These are phyloP conservation scores for Andrena marginata DNA, from an alignment of 2,888 invertebrate species.

Conservation along the genomic window DNA sequence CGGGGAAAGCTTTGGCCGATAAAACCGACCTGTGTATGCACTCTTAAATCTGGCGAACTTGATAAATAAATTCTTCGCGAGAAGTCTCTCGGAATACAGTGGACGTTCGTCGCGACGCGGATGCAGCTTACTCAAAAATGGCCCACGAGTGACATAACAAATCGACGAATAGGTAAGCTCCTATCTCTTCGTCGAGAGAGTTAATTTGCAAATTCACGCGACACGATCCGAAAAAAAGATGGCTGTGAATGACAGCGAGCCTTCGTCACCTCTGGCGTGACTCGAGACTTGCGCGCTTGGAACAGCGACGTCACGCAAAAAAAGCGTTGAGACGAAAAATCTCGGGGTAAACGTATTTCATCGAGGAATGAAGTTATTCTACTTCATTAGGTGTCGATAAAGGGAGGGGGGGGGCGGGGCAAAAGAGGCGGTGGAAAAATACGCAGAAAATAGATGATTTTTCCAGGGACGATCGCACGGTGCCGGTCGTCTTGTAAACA, in stretches of 20 bases:
- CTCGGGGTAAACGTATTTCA: background rate
- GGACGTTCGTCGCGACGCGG: background rate
- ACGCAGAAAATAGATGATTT: constrained; percentile 9
- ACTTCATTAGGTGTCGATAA: constrained; percentile 20
- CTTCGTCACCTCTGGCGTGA: background rate
- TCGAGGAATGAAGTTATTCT: constrained; percentile 18
- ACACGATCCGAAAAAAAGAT: background rate
- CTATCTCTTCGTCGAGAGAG: too few species aligned
- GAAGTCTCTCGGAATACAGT: background rate
- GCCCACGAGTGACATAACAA: background rate
- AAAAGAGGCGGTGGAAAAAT: background rate
- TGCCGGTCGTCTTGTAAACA: constrained; percentile 22
- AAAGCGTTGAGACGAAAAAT: background rate
- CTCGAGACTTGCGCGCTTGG: background rate
- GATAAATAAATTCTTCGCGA: constrained; percentile 16
- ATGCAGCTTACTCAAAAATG: background rate
- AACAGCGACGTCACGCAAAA: constrained; percentile 3
- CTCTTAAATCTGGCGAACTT: constrained; percentile 1
- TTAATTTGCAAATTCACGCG: background rate
- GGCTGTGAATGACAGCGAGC: background rate
- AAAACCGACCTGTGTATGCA: constrained; percentile 1
- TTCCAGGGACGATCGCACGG: background rate
- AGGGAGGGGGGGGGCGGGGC: background rate
- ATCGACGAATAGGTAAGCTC: background rate
- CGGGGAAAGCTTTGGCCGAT: background rate